Percentiles rank a stretch among this genome's conserved stretches.
phyloP scores from a whole-genome alignment of 2,888 invertebrate species.

The Calliphora vomitoria region DNA sequence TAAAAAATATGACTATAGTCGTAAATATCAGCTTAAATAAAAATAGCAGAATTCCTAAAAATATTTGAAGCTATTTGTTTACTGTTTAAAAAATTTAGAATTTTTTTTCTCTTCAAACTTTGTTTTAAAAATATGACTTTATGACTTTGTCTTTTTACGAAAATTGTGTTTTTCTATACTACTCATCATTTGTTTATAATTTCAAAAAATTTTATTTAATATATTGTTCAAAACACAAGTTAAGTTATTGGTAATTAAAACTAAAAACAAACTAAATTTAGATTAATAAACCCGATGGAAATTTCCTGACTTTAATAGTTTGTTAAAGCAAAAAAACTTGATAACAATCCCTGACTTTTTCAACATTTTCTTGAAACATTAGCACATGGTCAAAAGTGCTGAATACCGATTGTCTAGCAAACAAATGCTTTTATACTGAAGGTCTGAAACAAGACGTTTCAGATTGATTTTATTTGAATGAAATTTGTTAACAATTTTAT shows the following conservation, averaged over 20 bases:
- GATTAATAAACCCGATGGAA: not conserved
- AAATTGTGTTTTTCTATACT: not conserved
- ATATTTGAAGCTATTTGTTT: too few species aligned
- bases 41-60: too few species aligned
- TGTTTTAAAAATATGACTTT: not conserved
- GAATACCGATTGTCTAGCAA: not conserved
- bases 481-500: too few species aligned
- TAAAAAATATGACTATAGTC: too few species aligned
- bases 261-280: not conserved
- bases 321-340: not conserved
- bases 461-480: too few species aligned
- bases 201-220: not conserved
- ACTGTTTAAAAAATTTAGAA: too few species aligned
- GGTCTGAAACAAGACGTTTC: too few species aligned
- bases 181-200: not conserved
- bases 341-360: too few species aligned
- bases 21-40: too few species aligned
- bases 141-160: not conserved
- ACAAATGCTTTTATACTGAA: not conserved
- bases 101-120: not conserved
- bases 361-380: too few species aligned
- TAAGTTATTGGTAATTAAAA: slow-evolving; percentile 12
- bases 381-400: not conserved
- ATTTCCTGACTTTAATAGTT: not conserved
- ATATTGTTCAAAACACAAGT: not conserved